These are phyloP conservation scores for Pachyuromys duprasi DNA, from an alignment of 2,797 vertebrate species.

Conservation along the genomic window DNA sequence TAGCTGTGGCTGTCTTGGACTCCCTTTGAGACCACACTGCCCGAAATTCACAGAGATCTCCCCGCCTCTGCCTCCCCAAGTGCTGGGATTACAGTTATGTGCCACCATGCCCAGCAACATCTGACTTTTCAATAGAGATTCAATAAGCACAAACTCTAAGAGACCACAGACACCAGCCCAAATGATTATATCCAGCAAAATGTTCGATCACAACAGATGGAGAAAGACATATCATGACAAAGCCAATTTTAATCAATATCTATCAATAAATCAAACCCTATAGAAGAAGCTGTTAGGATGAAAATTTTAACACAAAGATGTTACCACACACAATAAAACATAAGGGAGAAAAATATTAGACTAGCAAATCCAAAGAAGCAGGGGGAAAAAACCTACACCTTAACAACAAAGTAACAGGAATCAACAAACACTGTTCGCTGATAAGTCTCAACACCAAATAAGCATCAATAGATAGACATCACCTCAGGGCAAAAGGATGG, in stretches of 20 bases:
- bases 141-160: neutral
- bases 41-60: no score
- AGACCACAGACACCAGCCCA: neutral
- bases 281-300: neutral
- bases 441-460: neutral
- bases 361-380: neutral
- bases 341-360: neutral
- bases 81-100: no score
- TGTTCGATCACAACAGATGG: neutral
- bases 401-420: neutral
- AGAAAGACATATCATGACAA: neutral
- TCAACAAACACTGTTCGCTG: neutral
- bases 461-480: neutral
- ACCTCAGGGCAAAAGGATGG: neutral
- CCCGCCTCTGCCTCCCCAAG: no score
- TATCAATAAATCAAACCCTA: neutral
- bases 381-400: neutral
- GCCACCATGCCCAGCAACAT: no score
- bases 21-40: no score
- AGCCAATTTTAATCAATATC: neutral
- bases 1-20: no score
- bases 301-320: neutral
- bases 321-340: neutral
- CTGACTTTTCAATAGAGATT: neutral
- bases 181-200: neutral